A percentile compares a stretch with the other conserved stretches of the same genome.
Conservation (phyloP, 2,797 vertebrate species). For the Halcyon badia region DNA sequence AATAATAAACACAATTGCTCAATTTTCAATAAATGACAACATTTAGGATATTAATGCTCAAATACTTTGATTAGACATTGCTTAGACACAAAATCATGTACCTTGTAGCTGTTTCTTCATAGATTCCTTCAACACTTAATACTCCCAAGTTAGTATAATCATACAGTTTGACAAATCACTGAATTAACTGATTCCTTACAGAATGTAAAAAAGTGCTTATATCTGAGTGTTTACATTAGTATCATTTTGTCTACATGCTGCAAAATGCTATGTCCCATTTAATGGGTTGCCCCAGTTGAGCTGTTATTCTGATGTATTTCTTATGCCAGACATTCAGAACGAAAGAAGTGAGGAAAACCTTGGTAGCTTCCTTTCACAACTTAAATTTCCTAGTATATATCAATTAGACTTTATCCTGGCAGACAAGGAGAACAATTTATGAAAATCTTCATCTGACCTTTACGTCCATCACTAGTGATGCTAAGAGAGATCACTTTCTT, state of each 20-base stretch:
- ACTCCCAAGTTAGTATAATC: neutral
- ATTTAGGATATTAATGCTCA: neutral
- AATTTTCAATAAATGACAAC: neutral
- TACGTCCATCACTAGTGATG: neutral
- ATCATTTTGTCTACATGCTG: neutral
- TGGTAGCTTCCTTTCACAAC: neutral
- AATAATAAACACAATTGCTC: neutral
- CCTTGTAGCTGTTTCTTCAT: neutral
- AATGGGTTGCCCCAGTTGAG: neutral
- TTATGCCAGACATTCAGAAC: neutral
- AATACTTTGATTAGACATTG: neutral
- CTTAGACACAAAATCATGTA: rapidly evolving
- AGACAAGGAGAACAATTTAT: neutral
- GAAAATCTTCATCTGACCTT: neutral
- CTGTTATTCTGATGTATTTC: neutral
- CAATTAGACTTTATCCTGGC: neutral
- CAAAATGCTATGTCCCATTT: neutral
- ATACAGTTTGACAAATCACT: neutral
- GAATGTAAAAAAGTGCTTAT: neutral
- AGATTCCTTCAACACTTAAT: neutral
- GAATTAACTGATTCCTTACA: neutral
- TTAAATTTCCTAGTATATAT: neutral
- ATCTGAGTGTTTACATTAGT: neutral
- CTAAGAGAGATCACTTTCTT: neutral
- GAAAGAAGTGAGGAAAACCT: neutral